Base-by-base conservation (phyloP, 1,140 invertebrate species). In the Nasonia giraulti region DNA sequence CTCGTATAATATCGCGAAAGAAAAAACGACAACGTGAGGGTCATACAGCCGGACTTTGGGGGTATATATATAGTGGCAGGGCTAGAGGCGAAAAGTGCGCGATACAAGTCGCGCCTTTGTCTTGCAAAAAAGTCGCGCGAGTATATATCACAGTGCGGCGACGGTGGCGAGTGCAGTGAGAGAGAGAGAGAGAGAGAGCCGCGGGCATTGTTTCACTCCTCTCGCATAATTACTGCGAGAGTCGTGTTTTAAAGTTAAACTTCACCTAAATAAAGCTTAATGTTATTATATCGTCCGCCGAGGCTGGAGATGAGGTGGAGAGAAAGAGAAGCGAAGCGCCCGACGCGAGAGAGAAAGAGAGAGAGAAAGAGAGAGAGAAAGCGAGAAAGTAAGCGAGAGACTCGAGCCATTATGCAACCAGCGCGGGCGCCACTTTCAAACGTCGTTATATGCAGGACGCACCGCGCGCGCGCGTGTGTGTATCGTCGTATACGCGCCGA, bases 181-280 rank as follows among this genome's bases (percentile, higher is more conserved):
- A 37, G 33, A 37, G 89, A 88, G 90, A 88, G 33, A 37, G 33
- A 37, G 33, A 37, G 89, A 88, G 90, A 88, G 89, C 89, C 86
- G 87, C 89, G 87, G 89, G 91, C 91, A 93, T 93, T 92, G 92
- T 93, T 93, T 92, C 89, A 89, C 89, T 90, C 89, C 86, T 90
- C 91, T 91, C 91, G 92, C 91, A 92, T 92, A 92, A 93, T 92
- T 92, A 92, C 91, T 88, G 89, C 90, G 91, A 90, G 91, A 91
- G 91, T 91, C 91, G 90, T 90, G 91, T 92, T 93, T 92, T 92
- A 92, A 92, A 92, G 90, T 93, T 91, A 90, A 93, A 92, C 91
- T 92, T 91, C 90, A 90, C 90, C 91, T 91, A 93, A 92, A 92
- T 92, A 91, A 92, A 92, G 91, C 91, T 92, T 92, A 91, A 92